phyloP scores from a whole-genome alignment of 2,113 vertebrate genomes.

The Panthera tigris region DNA sequence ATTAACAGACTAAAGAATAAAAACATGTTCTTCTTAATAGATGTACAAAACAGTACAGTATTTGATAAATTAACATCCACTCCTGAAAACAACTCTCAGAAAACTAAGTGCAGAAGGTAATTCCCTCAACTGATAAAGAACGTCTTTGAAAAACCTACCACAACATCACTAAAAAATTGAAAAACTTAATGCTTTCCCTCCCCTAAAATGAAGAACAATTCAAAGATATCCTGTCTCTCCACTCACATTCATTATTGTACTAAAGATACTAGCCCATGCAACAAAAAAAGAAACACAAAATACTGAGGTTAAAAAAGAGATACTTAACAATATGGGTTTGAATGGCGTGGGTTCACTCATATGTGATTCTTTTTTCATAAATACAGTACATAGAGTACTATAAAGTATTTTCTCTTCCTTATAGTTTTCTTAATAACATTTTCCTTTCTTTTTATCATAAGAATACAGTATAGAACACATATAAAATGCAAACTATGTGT shows the following conservation, averaged over 20 bases:
- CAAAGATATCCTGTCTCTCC: background rate
- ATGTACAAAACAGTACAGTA: background rate
- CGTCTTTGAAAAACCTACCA: background rate
- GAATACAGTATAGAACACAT: background rate
- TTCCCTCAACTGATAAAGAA: background rate
- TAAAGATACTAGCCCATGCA: background rate
- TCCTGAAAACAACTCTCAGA: background rate
- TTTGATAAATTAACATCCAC: background rate
- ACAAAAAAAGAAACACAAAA: background rate
- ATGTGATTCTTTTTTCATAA: background rate
- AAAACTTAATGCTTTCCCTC: background rate
- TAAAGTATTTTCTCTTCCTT: background rate
- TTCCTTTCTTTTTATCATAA: background rate
- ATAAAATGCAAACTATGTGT: background rate
- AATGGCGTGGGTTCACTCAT: background rate
- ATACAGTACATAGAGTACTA: background rate
- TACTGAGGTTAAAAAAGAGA: background rate
- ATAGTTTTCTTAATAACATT: background rate
- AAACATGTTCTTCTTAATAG: background rate
- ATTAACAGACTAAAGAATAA: background rate
- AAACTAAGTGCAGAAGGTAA: background rate
- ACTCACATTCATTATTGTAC: background rate
- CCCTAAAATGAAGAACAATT: background rate
- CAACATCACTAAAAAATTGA: background rate
- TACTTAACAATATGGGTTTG: background rate